Conservation (phyloP, 2,113 vertebrate species). For the Rhynchopsitta pachyrhyncha region DNA sequence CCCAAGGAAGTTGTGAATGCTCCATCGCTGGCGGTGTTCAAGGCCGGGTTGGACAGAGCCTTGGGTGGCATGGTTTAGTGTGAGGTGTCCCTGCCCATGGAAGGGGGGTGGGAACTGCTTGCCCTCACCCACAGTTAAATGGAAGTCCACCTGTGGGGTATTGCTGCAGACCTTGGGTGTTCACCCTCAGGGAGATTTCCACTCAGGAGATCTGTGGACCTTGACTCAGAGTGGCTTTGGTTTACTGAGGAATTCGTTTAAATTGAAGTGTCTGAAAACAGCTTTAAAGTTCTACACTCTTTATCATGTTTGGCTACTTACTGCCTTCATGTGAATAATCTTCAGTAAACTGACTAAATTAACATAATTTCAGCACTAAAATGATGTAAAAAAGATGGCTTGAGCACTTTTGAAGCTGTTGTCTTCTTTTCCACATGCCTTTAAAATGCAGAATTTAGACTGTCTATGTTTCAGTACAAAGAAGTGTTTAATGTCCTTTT, state of each 20-base stretch:
- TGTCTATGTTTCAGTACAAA: fast-evolving
- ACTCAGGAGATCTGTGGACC: neutral
- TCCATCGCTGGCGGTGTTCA: too few species aligned
- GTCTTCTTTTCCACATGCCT: neutral
- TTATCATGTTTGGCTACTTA: neutral
- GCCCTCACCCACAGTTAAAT: neutral
- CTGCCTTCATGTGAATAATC: neutral
- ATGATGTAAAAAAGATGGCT: neutral
- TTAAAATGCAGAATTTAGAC: neutral
- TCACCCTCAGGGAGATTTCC: neutral
- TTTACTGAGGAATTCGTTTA: neutral
- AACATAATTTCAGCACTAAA: neutral
- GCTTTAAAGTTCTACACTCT: neutral
- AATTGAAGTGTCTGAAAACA: neutral
- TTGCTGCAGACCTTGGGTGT: neutral
- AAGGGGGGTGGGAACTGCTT: too few species aligned
- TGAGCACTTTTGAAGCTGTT: neutral
- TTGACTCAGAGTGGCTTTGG: neutral
- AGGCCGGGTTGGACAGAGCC: too few species aligned
- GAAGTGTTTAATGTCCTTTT: neutral
- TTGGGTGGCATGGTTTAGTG: too few species aligned
- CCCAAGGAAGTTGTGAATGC: too few species aligned
- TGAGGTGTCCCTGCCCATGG: too few species aligned
- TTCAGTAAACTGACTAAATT: neutral
- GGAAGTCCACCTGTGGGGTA: too few species aligned